Base-by-base conservation (phyloP, 2,797 vertebrate genomes). In the Galaxias olidus region DNA sequence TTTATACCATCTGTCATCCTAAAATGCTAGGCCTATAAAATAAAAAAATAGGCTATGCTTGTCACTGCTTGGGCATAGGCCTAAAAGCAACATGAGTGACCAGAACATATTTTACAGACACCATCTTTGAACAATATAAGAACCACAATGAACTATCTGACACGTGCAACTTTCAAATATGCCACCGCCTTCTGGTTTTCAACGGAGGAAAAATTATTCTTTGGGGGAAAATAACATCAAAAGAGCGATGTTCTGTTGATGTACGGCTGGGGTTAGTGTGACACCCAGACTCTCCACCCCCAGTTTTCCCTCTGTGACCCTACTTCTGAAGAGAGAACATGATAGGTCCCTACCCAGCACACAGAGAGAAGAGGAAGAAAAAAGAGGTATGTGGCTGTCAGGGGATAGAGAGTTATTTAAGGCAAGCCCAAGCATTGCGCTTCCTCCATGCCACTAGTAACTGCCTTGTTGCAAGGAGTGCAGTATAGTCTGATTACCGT, bases 261-360 rank as follows among this genome's bases (percentile, higher is more conserved):
- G 81, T 76, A 68, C 73, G 75, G 63, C 63, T 64, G 66, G 68
- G 68, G 70, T 67, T 72, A 71, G 73, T 58, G 43, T 75, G 80
- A 83, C 82, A 78, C 71, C 15, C 59, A 56, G 56, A 49, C 62
- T 45, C 68, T 48, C 66, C 46, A 58, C 72, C 71, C 61, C 62
- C 57, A 49, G 70, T 74, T 77, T 56, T 70, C 77, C 79, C 77
- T 78, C 71, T 53, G 68, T 79, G 68, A 73, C 79, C 73, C 76
- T 84, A 76, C 30, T 30, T 40, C 30, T 40, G 12, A 11, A 20
- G 18, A 8, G 13, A 12, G 41, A 30, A 79, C 81, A 77, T 86
- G 78, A 85, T 84, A 87, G 66, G 65, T 57, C 71, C 75, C 73
- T 78, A 74, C 69, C 66, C 78, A 73, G 65, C 75, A 73, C 63